phyloP scores from a whole-genome alignment of 1,140 invertebrate species.

The Musca vetustissima region DNA sequence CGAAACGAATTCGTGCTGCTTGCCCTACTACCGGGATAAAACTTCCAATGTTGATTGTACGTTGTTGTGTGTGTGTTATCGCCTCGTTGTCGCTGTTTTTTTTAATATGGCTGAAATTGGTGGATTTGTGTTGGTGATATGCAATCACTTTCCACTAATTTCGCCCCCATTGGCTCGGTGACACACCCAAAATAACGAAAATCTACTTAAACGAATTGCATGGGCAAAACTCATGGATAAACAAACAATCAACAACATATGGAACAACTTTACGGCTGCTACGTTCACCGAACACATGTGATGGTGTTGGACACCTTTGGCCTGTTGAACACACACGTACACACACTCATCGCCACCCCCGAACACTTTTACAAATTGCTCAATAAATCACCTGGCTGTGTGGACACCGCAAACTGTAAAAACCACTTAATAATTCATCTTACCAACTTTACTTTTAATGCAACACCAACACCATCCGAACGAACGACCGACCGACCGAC shows the following conservation, averaged over 20 bases:
- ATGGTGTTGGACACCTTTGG: too few species aligned
- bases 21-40: too few species aligned
- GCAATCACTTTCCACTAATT: too few species aligned
- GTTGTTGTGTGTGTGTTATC: background rate
- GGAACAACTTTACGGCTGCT: too few species aligned
- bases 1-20: too few species aligned
- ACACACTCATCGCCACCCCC: background rate
- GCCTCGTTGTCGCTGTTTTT: background rate
- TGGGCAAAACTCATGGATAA: background rate
- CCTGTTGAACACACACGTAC: background rate
- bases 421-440: slow-evolving; percentile 24
- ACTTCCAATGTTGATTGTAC: too few species aligned
- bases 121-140: background rate
- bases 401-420: slow-evolving; percentile 16
- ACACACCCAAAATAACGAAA: slow-evolving; percentile 8
- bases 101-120: slow-evolving; percentile 3
- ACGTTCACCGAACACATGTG: too few species aligned
- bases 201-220: slow-evolving; percentile 15
- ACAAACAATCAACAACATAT: background rate
- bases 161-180: too few species aligned
- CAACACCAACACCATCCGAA: background rate
- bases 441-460: slow-evolving; percentile 17
- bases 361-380: slow-evolving; percentile 8
- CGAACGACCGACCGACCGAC: background rate
- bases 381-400: slow-evolving; percentile 17